These are phyloP conservation scores for Zaprionus inermis DNA, from an alignment of 1,140 invertebrate genomes.

Conservation along the genomic window DNA sequence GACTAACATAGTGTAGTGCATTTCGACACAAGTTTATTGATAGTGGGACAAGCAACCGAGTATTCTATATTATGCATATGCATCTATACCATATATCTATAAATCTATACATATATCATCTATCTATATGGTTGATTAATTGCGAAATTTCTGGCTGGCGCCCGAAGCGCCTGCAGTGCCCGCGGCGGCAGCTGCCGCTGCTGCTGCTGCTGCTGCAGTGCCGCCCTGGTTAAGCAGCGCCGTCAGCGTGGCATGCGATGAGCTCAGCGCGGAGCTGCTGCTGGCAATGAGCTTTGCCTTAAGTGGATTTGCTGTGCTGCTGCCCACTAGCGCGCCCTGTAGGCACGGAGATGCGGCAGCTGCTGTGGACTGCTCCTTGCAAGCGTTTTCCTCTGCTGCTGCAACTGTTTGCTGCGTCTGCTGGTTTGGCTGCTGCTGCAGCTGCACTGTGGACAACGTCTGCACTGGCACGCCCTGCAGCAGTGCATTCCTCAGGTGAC, in stretches of 20 bases:
- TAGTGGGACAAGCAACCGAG: neutral
- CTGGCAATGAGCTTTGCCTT: slow-evolving; percentile 51
- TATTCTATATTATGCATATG: neutral
- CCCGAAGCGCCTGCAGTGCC: neutral
- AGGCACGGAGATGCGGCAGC: slow-evolving; percentile 55
- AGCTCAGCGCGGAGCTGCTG: slow-evolving; percentile 70
- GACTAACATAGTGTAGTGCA: neutral
- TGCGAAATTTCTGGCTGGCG: slow-evolving; percentile 56
- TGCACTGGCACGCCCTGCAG: slow-evolving; percentile 18
- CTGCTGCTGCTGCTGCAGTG: slow-evolving; percentile 15
- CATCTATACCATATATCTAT: neutral
- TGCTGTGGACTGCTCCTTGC: slow-evolving; percentile 51
- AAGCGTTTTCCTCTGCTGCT: slow-evolving; percentile 20
- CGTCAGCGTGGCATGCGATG: slow-evolving; percentile 80
- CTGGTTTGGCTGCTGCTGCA: slow-evolving; percentile 10
- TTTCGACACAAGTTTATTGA: neutral
- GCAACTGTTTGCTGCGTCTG: slow-evolving; percentile 2
- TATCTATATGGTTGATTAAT: slow-evolving; percentile 41
- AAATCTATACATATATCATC: neutral
- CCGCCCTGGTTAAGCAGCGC: slow-evolving; percentile 73
- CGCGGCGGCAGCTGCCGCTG: too few species aligned
- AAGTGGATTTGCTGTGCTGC: slow-evolving; percentile 49
- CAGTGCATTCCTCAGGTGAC: slow-evolving; percentile 28
- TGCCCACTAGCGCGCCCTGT: slow-evolving; percentile 62
- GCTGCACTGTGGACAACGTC: neutral